Conservation (phyloP, 2,888 invertebrate species). For the Phyllotreta cruciferae region DNA sequence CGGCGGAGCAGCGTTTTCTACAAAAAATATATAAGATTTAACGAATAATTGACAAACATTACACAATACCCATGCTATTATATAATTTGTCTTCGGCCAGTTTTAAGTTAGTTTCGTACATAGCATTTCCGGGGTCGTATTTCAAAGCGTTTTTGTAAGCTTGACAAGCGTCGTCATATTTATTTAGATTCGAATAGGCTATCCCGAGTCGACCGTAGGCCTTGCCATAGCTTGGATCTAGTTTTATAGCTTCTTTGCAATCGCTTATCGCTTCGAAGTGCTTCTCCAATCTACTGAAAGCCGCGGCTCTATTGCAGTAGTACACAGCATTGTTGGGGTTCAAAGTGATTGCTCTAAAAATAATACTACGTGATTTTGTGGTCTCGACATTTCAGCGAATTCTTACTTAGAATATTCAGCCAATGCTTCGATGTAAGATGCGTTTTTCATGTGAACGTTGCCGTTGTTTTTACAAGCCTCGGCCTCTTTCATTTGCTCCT, state of each 20-base stretch:
- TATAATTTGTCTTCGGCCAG: constrained; percentile 74
- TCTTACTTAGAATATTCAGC: constrained; percentile 76
- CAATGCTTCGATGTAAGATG: constrained; percentile 81
- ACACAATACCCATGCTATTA: constrained; percentile 41
- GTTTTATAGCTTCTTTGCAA: constrained; percentile 85
- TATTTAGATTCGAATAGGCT: constrained; percentile 83
- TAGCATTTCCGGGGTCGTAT: constrained; percentile 91
- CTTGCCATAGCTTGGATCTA: constrained; percentile 93
- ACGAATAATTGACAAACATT: background rate
- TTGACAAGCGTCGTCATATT: constrained; percentile 82
- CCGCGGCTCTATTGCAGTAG: constrained; percentile 97
- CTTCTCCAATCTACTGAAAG: constrained; percentile 87
- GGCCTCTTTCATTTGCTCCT: constrained; percentile 71
- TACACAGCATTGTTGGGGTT: constrained; percentile 92
- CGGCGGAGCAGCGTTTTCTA: constrained; percentile 45
- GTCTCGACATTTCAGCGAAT: background rate
- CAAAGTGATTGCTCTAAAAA: constrained; percentile 81
- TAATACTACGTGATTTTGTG: background rate
- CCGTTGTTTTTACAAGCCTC: constrained; percentile 89
- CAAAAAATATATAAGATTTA: constrained; percentile 21
- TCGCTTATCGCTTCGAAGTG: constrained; percentile 87
- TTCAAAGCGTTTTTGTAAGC: constrained; percentile 88
- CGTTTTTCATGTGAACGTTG: constrained; percentile 86
- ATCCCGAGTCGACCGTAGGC: constrained; percentile 92
- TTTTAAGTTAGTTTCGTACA: constrained; percentile 85